Evolutionary conservation across 2,888 invertebrate genomes (phyloP).

Genomic region (Caenorhabditis angaria): DNA sequence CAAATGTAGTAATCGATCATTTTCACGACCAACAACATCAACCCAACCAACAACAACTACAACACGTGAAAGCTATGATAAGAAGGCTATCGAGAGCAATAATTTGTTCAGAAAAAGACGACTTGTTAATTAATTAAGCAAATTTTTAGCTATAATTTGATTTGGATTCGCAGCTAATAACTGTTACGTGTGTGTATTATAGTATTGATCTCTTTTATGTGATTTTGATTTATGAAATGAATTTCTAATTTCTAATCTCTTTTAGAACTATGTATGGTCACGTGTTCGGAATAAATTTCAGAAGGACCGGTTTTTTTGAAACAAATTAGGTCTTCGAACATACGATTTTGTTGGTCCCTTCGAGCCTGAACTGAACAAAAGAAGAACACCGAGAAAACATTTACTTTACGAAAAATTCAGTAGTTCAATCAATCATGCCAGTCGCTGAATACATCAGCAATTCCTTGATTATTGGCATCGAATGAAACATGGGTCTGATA

Average conservation of each 20-base stretch:
- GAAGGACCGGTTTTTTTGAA: too few relatives aligned
- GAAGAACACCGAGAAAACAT: too few relatives aligned
- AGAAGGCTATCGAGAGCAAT: conserved; percentile 37
- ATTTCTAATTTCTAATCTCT: not conserved
- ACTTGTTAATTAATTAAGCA: conserved; percentile 14
- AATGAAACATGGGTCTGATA: conserved; percentile 4
- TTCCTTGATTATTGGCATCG: not conserved
- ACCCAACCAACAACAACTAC: not conserved
- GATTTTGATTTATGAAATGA: conserved; percentile 1
- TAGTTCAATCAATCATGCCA: too few relatives aligned
- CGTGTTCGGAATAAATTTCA: too few relatives aligned
- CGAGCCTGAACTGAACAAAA: too few relatives aligned
- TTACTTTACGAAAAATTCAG: too few relatives aligned
- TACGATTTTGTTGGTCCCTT: too few relatives aligned
- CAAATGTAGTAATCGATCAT: conserved; percentile 33
- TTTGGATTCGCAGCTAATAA: not conserved
- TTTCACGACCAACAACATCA: conserved; percentile 1
- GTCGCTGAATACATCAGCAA: too few relatives aligned
- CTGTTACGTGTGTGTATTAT: not conserved
- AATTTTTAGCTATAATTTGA: conserved; percentile 10
- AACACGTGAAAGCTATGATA: conserved; percentile 10
- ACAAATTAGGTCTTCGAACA: too few relatives aligned
- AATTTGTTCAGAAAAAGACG: conserved; percentile 39
- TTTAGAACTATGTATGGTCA: not conserved
- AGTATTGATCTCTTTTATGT: not conserved